Conservation (phyloP, 2,797 vertebrate species). For the Lutjanus argentimaculatus region DNA sequence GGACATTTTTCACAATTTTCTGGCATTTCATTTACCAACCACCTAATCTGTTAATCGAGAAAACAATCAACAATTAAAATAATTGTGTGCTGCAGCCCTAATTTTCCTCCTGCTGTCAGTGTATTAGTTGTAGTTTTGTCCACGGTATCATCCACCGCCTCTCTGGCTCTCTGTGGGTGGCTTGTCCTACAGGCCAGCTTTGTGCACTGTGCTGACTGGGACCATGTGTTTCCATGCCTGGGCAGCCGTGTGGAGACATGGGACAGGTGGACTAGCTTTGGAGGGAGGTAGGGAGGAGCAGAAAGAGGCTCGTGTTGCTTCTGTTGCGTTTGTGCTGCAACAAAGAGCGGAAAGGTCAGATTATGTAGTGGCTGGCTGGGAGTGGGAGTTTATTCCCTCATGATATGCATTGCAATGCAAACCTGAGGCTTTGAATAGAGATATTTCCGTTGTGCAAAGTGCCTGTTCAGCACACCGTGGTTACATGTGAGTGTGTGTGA, state of each 20-base stretch:
- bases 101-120: conserved; percentile 19
- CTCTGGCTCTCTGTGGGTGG: conserved; percentile 72
- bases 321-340: conserved; percentile 40
- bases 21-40: too few species aligned
- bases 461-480: conserved; percentile 35
- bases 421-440: conserved; percentile 15
- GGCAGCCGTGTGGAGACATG: conserved; percentile 70
- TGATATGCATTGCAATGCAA: conserved; percentile 28
- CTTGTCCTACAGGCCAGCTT: conserved; percentile 79
- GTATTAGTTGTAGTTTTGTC: conserved; percentile 44
- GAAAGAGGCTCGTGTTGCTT: conserved; percentile 29
- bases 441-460: conserved; percentile 25
- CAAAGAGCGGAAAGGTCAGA: conserved; percentile 27
- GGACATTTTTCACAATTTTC: too few species aligned
- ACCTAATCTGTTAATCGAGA: too few species aligned
- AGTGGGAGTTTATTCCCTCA: conserved; percentile 1
- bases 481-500: conserved; percentile 59
- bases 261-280: conserved; percentile 78
- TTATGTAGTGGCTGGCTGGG: background rate
- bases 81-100: too few species aligned
- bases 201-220: conserved; percentile 77
- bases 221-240: conserved; percentile 82
- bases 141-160: conserved; percentile 33
- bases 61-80: too few species aligned
- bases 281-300: conserved; percentile 47